A percentile compares a stretch with the other conserved stretches of the same genome.
Evolutionary conservation across 2,888 invertebrate genomes (phyloP).

Genomic region (Thera obeliscata): DNA sequence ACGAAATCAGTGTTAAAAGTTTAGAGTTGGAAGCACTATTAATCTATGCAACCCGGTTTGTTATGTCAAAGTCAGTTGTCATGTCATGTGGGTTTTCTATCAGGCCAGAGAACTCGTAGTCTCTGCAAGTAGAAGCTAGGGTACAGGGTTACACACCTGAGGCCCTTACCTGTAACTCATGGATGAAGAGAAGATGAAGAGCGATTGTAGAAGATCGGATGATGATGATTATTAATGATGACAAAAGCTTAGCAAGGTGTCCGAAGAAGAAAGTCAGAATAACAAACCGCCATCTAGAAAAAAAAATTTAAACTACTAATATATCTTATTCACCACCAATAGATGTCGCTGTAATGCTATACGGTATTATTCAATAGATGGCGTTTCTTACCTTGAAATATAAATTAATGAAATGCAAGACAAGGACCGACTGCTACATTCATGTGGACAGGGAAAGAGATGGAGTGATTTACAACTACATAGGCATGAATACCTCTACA

Average conservation of each 20-base stretch:
- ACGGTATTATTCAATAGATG: slow-evolving; percentile 55
- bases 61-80: neutral
- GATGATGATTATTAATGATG: too few relatives aligned
- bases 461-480: slow-evolving; percentile 57
- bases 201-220: too few relatives aligned
- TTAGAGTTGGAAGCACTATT: neutral
- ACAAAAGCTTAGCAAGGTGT: too few relatives aligned
- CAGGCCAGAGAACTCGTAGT: too few relatives aligned
- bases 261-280: too few relatives aligned
- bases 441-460: slow-evolving; percentile 47
- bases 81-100: too few relatives aligned
- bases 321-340: neutral
- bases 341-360: slow-evolving; percentile 12
- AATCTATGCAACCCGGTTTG: neutral
- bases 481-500: slow-evolving; percentile 59
- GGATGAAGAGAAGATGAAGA: too few relatives aligned
- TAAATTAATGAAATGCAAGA: slow-evolving; percentile 60
- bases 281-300: slow-evolving; percentile 37
- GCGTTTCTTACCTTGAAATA: slow-evolving; percentile 43
- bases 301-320: neutral
- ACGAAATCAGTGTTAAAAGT: neutral
- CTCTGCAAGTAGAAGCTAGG: too few relatives aligned
- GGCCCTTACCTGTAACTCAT: too few relatives aligned
- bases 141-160: too few relatives aligned
- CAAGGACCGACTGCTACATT: slow-evolving; percentile 49